These are phyloP conservation scores for Sebastes matsubarae DNA, from an alignment of 2,797 vertebrate genomes.

Conservation along the genomic window DNA sequence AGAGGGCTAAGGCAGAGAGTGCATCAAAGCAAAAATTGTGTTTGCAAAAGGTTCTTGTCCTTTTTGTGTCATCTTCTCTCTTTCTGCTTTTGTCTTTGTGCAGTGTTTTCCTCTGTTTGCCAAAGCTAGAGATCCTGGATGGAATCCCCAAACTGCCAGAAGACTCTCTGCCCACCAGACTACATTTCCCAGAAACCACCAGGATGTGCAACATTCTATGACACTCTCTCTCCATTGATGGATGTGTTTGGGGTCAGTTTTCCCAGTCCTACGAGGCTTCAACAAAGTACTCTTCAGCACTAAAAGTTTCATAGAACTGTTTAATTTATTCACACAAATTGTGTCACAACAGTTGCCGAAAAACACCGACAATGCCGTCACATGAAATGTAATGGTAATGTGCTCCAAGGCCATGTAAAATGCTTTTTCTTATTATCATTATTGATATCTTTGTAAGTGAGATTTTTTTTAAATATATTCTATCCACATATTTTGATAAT, in stretches of 20 bases:
- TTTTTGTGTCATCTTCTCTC: not conserved
- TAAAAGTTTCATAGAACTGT: not conserved
- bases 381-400: not conserved
- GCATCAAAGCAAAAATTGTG: not conserved
- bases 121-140: conserved; percentile 93
- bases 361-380: not conserved
- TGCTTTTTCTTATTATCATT: not conserved
- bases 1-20: not conserved
- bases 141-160: conserved; percentile 92
- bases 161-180: conserved; percentile 79
- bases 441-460: conserved; percentile 12
- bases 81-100: conserved; percentile 3
- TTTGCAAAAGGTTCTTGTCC: not conserved
- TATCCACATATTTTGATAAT: conserved; percentile 41
- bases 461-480: not conserved
- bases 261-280: not conserved
- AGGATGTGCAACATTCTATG: conserved; percentile 89
- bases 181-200: conserved; percentile 73
- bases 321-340: not conserved
- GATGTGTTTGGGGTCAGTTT: not conserved
- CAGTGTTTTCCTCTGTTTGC: conserved; percentile 95
- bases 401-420: conserved; percentile 10
- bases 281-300: not conserved
- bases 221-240: conserved; percentile 16
- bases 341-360: conserved; percentile 13